Evolutionary conservation across 2,797 vertebrate species (phyloP).

Genomic region (Smutsia temminckii): DNA sequence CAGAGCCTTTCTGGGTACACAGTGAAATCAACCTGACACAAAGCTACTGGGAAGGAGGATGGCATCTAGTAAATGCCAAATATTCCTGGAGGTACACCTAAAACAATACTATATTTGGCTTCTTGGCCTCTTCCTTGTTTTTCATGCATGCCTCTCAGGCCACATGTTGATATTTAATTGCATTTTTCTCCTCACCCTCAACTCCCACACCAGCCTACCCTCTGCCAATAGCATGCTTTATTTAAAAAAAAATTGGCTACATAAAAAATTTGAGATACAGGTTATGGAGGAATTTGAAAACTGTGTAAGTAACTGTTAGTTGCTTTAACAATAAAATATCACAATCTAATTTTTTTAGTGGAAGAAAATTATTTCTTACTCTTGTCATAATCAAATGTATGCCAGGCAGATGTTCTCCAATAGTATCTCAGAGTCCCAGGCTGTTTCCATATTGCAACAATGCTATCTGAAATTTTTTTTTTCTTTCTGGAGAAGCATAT

Average conservation of each 20-base stretch:
- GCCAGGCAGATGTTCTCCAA: not conserved
- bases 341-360: constrained; percentile 12
- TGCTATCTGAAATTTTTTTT: not conserved
- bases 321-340: not conserved
- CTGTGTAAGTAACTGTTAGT: not conserved
- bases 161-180: not conserved
- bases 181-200: not conserved
- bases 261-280: not conserved
- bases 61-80: not conserved
- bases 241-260: not conserved
- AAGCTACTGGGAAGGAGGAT: not conserved
- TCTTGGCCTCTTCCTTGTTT: not conserved
- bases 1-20: not conserved
- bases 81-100: not conserved
- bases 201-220: fast-evolving
- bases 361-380: not conserved
- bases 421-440: not conserved
- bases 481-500: not conserved
- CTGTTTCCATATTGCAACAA: not conserved
- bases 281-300: not conserved
- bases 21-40: not conserved
- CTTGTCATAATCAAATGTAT: not conserved
- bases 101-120: not conserved
- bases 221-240: not conserved
- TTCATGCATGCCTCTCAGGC: not conserved